Evolutionary conservation across 2,113 vertebrate species (phyloP).

Genomic region (Chaetorhynchus papuensis): DNA sequence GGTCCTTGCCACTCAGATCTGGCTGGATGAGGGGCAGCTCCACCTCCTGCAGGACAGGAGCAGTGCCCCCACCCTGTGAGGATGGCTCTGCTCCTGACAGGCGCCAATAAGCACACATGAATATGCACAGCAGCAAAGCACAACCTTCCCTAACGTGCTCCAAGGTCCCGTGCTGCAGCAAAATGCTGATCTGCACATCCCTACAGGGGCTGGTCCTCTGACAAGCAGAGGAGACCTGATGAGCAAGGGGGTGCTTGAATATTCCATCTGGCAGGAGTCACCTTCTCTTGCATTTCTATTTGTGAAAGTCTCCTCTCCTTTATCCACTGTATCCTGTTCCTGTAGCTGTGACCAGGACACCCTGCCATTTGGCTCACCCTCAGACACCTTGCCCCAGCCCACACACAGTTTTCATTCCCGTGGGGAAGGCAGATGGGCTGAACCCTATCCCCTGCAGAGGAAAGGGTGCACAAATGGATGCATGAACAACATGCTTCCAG

Average conservation of each 20-base stretch:
- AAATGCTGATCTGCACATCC: background rate
- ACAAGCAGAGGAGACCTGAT: background rate
- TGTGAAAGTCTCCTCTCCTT: background rate
- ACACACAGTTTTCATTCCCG: background rate
- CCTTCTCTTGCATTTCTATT: background rate
- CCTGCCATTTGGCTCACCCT: background rate
- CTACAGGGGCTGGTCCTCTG: background rate
- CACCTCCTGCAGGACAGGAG: background rate
- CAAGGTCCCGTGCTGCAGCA: background rate
- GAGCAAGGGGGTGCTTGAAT: background rate
- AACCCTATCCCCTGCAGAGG: background rate
- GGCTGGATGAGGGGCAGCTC: background rate
- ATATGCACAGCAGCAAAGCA: background rate
- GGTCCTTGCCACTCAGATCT: background rate
- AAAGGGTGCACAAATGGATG: background rate
- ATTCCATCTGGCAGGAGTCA: background rate
- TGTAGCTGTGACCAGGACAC: background rate
- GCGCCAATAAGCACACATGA: rapidly evolving
- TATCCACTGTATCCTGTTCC: background rate
- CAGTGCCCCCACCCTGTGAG: background rate
- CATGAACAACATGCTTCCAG: background rate
- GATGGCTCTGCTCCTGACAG: rapidly evolving
- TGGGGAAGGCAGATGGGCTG: background rate
- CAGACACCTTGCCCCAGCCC: background rate
- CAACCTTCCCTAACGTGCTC: background rate